A percentile compares a stretch with the other conserved stretches of the same genome.
Evolutionary conservation across 2,797 vertebrate genomes (phyloP).

Genomic region (Uromys caudimaculatus): DNA sequence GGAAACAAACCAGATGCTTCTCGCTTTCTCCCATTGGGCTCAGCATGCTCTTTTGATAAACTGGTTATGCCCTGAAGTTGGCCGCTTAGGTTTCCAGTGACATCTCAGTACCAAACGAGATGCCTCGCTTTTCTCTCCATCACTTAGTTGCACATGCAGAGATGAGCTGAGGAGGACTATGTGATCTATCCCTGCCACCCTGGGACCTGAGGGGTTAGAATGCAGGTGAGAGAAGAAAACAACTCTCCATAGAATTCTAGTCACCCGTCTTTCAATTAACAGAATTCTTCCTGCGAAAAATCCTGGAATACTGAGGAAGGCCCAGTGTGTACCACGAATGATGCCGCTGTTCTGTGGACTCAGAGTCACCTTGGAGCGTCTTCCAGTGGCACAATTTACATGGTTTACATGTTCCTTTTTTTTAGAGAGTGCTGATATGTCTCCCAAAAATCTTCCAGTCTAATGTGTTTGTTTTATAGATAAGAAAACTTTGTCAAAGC

Average conservation of each 20-base stretch:
- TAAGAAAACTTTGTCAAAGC: neutral
- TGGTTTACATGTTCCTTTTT: neutral
- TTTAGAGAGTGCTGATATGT: neutral
- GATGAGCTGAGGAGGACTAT: neutral
- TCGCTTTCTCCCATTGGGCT: neutral
- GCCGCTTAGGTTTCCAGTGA: slow-evolving; percentile 1
- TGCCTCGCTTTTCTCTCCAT: neutral
- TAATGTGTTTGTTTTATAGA: neutral
- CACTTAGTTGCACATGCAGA: neutral
- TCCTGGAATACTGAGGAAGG: neutral
- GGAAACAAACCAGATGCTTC: neutral
- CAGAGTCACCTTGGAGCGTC: neutral
- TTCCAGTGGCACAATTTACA: neutral
- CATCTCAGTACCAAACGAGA: slow-evolving; percentile 17
- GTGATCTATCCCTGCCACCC: neutral
- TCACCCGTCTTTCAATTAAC: neutral
- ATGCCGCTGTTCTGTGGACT: neutral
- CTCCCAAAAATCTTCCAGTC: neutral
- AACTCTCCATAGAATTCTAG: neutral
- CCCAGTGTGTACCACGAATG: neutral
- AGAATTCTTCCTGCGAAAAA: neutral
- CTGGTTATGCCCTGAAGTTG: slow-evolving; percentile 11
- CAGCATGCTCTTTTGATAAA: neutral
- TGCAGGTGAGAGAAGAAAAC: neutral
- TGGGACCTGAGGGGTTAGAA: neutral